These are phyloP conservation scores for Dicentrarchus labrax DNA, from an alignment of 2,113 vertebrate species.

Conservation along the genomic window DNA sequence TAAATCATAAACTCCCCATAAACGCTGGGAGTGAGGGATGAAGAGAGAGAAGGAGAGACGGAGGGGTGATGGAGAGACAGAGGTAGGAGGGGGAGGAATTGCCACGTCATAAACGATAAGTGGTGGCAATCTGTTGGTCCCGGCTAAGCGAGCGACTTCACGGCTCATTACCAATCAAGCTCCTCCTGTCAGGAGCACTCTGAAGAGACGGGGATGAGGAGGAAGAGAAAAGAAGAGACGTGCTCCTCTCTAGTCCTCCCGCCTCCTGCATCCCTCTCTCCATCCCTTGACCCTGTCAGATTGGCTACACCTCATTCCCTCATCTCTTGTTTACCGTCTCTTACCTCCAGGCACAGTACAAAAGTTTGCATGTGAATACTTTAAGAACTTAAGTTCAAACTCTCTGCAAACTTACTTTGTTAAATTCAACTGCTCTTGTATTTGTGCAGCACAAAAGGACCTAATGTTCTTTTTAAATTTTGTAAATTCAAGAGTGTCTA, in stretches of 20 bases:
- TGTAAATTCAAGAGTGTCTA: slow-evolving; percentile 17
- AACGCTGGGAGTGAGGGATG: slow-evolving; percentile 55
- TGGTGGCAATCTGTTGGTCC: slow-evolving; percentile 79
- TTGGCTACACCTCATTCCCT: slow-evolving; percentile 66
- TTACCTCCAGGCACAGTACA: slow-evolving; percentile 63
- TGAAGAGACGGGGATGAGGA: slow-evolving; percentile 56
- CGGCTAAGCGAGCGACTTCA: slow-evolving; percentile 77
- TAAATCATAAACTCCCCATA: slow-evolving; percentile 78
- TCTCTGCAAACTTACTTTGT: slow-evolving; percentile 37
- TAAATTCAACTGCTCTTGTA: slow-evolving; percentile 22
- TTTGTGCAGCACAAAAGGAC: slow-evolving; percentile 21
- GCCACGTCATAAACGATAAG: slow-evolving; percentile 78
- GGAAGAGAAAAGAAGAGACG: slow-evolving; percentile 59
- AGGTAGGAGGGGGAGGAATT: slow-evolving; percentile 22
- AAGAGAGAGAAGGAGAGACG: slow-evolving; percentile 10
- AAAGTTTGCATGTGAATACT: slow-evolving; percentile 51
- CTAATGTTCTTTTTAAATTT: slow-evolving; percentile 8
- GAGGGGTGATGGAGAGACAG: slow-evolving; percentile 37
- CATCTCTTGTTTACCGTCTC: slow-evolving; percentile 54
- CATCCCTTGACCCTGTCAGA: slow-evolving; percentile 68
- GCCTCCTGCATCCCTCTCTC: slow-evolving; percentile 44
- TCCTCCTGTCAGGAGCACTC: slow-evolving; percentile 74
- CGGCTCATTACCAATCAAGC: slow-evolving; percentile 81
- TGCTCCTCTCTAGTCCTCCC: slow-evolving; percentile 36
- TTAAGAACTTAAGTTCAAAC: slow-evolving; percentile 49